Conservation (phyloP, 92 coral and sea anemone species). For the Palythoa heliodiscus region DNA sequence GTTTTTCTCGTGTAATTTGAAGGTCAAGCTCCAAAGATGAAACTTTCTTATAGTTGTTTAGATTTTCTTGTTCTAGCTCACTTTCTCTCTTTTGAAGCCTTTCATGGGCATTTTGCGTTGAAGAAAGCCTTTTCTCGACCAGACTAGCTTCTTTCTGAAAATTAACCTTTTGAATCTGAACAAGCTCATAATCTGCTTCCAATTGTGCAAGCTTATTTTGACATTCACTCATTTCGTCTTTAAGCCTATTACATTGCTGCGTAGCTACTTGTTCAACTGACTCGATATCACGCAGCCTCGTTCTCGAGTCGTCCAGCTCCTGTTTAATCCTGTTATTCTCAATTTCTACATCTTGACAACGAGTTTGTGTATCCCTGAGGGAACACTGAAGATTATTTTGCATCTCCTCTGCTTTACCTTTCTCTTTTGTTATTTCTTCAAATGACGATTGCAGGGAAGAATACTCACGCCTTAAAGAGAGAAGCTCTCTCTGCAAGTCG, state of each 20-base stretch:
- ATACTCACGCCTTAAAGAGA: slow-evolving; percentile 51
- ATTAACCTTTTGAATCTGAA: slow-evolving; percentile 65
- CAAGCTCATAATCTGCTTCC: slow-evolving; percentile 78
- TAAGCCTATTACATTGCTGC: slow-evolving; percentile 52
- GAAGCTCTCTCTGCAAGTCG: slow-evolving; percentile 57
- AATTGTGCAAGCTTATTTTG: slow-evolving; percentile 57
- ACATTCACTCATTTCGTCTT: slow-evolving; percentile 53
- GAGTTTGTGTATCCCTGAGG: slow-evolving; percentile 47
- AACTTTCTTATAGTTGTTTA: slow-evolving; percentile 67
- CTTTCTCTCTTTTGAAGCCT: slow-evolving; percentile 63
- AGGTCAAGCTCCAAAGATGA: slow-evolving; percentile 72
- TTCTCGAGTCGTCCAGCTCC: slow-evolving; percentile 62
- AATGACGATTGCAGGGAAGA: slow-evolving; percentile 44
- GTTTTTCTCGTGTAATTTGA: slow-evolving; percentile 50
- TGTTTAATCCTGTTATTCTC: slow-evolving; percentile 57
- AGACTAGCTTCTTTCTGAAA: slow-evolving; percentile 65
- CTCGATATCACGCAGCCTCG: slow-evolving; percentile 53
- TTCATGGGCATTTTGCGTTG: slow-evolving; percentile 59
- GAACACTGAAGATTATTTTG: slow-evolving; percentile 40
- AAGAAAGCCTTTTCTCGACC: slow-evolving; percentile 63
- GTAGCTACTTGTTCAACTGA: slow-evolving; percentile 39
- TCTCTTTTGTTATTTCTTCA: slow-evolving; percentile 54
- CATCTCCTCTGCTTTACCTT: slow-evolving; percentile 60
- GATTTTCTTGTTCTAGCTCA: slow-evolving; percentile 73
- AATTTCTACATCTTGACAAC: slow-evolving; percentile 47